Evolutionary conservation across 2,797 vertebrate genomes (phyloP).

Genomic region (Gymnothorax reevesii): DNA sequence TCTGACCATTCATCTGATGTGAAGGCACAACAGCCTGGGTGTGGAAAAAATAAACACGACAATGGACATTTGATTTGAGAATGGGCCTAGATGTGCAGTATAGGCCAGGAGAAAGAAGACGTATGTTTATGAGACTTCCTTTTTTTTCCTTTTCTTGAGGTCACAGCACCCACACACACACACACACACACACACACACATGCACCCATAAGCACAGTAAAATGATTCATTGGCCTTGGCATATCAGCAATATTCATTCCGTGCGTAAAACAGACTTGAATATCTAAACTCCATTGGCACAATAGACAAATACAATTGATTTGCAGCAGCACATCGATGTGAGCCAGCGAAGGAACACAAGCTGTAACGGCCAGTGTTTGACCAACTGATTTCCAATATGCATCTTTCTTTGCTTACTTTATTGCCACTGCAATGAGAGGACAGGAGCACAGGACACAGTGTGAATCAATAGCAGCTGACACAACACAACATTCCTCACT

Average conservation of each 20-base stretch:
- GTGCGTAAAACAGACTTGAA: background rate
- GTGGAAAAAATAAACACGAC: background rate
- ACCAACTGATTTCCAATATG: constrained; percentile 2
- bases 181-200: background rate
- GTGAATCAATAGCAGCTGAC: constrained; percentile 2
- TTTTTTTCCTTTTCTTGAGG: background rate
- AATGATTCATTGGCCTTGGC: background rate
- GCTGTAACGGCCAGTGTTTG: background rate
- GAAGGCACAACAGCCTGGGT: background rate
- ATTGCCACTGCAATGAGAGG: background rate
- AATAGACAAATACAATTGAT: background rate
- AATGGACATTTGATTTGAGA: background rate
- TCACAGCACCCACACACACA: background rate
- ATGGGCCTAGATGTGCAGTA: background rate
- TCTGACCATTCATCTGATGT: background rate
- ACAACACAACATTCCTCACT: background rate
- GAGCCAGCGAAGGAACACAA: background rate
- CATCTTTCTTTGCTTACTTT: constrained; percentile 12
- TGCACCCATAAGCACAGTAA: background rate
- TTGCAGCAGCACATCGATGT: background rate
- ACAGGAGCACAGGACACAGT: background rate
- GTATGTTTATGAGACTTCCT: background rate
- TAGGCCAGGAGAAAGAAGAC: background rate
- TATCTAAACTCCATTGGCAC: constrained; percentile 3
- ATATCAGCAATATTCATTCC: background rate